Evolutionary conservation across 2,797 vertebrate genomes (phyloP).

Genomic region (Argya squamiceps): DNA sequence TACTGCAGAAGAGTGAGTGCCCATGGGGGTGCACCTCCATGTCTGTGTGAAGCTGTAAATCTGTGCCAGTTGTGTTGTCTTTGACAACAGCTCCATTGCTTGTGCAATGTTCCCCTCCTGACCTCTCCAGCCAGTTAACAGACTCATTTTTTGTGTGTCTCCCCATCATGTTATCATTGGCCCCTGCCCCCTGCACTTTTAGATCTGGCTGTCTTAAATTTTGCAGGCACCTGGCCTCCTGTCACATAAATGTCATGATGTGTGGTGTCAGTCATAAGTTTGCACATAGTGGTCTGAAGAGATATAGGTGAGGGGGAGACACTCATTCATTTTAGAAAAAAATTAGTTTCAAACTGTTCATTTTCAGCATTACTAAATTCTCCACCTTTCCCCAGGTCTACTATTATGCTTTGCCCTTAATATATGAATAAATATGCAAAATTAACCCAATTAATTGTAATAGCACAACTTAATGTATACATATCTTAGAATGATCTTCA

Average conservation of each 20-base stretch:
- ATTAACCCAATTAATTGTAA: not conserved
- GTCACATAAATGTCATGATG: fast-evolving
- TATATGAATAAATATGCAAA: not conserved
- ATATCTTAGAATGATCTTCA: not conserved
- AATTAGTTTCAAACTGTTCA: not conserved
- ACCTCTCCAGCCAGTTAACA: not conserved
- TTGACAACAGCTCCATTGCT: not conserved
- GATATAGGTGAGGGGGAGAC: not conserved
- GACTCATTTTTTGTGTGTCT: not conserved
- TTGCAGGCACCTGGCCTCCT: not conserved
- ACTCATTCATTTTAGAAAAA: not conserved
- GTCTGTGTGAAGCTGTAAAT: not conserved
- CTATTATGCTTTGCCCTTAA: not conserved
- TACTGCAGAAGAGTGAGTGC: not conserved
- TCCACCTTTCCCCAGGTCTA: not conserved
- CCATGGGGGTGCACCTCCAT: fast-evolving
- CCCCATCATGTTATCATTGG: fast-evolving
- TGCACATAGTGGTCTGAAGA: not conserved
- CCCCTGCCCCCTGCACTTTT: not conserved
- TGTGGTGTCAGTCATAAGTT: not conserved
- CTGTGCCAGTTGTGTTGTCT: not conserved
- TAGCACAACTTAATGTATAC: not conserved
- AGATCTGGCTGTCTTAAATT: not conserved
- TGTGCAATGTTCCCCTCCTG: not conserved
- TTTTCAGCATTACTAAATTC: not conserved